Evolutionary conservation across 1,140 invertebrate species (phyloP).

Genomic region (Chrysoperla carnea): DNA sequence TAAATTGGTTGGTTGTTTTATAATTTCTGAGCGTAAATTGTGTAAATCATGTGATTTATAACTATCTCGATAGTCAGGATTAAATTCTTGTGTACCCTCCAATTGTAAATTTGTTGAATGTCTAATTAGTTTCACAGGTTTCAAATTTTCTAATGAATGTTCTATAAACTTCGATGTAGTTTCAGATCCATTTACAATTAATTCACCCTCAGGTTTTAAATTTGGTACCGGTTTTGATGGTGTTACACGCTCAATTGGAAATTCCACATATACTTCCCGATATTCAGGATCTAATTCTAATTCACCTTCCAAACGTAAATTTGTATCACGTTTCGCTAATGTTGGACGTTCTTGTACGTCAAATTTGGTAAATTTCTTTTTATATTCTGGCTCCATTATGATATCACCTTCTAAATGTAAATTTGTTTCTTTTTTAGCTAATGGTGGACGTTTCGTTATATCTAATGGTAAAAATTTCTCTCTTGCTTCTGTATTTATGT

Average conservation of each 20-base stretch:
- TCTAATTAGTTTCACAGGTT: conserved; percentile 1
- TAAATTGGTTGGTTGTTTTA: conserved; percentile 6
- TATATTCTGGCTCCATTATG: conserved; percentile 28
- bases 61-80: conserved; percentile 27
- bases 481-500: conserved; percentile 25
- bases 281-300: conserved; percentile 8
- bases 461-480: conserved; percentile 25
- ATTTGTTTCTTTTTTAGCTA: conserved; percentile 18
- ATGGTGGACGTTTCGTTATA: conserved; percentile 7
- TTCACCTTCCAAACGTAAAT: conserved; percentile 11
- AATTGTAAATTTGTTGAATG: conserved; percentile 17
- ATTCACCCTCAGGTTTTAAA: conserved; percentile 16
- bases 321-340: conserved; percentile 7
- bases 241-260: conserved; percentile 7
- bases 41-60: conserved; percentile 20
- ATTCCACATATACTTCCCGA: conserved; percentile 10
- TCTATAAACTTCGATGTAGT: conserved; percentile 13
- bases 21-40: conserved; percentile 7
- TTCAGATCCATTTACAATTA: conserved; percentile 14
- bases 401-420: conserved; percentile 30
- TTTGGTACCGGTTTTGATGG: conserved; percentile 8
- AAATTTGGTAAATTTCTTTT: conserved; percentile 29
- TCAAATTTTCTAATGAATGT: conserved; percentile 4
- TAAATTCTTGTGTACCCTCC: conserved; percentile 25
- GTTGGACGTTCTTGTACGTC: conserved; percentile 9